Base-by-base conservation (phyloP, 2,113 vertebrate species). In the Gambusia affinis region DNA sequence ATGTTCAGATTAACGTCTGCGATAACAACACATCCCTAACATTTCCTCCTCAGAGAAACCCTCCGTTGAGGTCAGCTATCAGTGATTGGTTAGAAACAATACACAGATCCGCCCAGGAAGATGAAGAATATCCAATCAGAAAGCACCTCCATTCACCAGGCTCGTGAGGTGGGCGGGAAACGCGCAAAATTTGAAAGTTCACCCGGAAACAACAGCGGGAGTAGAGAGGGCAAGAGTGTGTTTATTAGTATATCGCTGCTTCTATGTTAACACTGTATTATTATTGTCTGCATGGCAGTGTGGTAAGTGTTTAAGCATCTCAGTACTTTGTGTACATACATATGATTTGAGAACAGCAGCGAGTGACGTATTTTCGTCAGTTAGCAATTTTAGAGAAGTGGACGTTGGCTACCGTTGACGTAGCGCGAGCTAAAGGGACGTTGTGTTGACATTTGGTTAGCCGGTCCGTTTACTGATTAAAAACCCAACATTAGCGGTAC, bases 151-250 rank as follows among this genome's bases (percentile, higher is more conserved):
- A 68, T 70, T 83, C 79, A 66, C 0, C 7, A 31, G 1, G 30
- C 72, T 54, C 51, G 15, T 1, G 37, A 60, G 31, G 24, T 76
- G 62, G 83, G 85, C 72, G 72, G 81, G 8, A 37, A 90, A 85
- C 86, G 93, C 93, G 94, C 93, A 91, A 93, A 90, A 83, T 94
- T 95, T 93, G 91, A 95, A 94, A 91, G 90, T 91, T 72, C 1
- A 80, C 92, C 92, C 88, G 92, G 94, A 94, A 93, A 67, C 63
- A 73, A 61, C 44, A 70, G 60, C 29, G 71, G 24, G 8, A 42
- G 8, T 28, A 2, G 28, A 62, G 54, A 77, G 29, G 69, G 62
- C 33, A 89, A 81, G 33, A 69, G 79, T 68, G 61, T 30, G 19
- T 2, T 22, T 0, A n/a, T 62, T 57, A 19, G 24, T 35, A 12